These are phyloP conservation scores for Candoia aspera DNA, from an alignment of 2,113 vertebrate genomes.

Conservation along the genomic window DNA sequence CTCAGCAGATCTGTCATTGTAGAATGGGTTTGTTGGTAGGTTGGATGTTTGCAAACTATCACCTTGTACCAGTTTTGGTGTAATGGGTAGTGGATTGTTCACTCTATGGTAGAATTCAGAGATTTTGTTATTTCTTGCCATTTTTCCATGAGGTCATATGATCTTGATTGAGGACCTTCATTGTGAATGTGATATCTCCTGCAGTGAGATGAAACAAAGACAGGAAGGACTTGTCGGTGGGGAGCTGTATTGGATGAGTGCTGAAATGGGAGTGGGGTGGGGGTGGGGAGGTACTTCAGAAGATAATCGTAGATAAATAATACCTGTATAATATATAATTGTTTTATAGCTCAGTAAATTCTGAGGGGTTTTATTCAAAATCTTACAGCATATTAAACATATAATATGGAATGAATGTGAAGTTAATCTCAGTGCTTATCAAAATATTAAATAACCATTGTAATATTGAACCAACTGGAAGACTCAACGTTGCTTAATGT, in stretches of 20 bases:
- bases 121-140: neutral
- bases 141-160: neutral
- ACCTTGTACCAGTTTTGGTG: neutral
- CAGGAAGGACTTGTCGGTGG: neutral
- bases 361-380: slow-evolving; percentile 33
- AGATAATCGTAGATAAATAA: slow-evolving; percentile 21
- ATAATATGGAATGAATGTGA: slow-evolving; percentile 39
- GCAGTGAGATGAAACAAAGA: slow-evolving; percentile 17
- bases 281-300: neutral
- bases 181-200: slow-evolving; percentile 29
- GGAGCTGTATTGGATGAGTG: neutral
- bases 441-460: slow-evolving; percentile 34
- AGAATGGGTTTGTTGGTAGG: neutral
- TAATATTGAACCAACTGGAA: slow-evolving; percentile 37
- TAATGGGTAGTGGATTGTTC: neutral
- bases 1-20: neutral
- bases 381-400: slow-evolving; percentile 49
- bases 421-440: slow-evolving; percentile 32
- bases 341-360: slow-evolving; percentile 43
- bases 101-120: neutral
- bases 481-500: slow-evolving; percentile 9
- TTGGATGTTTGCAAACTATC: neutral
- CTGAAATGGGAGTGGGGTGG: neutral
- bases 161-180: neutral
- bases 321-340: slow-evolving; percentile 30